Percentiles rank a stretch among this genome's conserved stretches.
These are phyloP conservation scores for Lithobates sylvaticus DNA, from an alignment of 2,797 vertebrate genomes.

Conservation along the genomic window DNA sequence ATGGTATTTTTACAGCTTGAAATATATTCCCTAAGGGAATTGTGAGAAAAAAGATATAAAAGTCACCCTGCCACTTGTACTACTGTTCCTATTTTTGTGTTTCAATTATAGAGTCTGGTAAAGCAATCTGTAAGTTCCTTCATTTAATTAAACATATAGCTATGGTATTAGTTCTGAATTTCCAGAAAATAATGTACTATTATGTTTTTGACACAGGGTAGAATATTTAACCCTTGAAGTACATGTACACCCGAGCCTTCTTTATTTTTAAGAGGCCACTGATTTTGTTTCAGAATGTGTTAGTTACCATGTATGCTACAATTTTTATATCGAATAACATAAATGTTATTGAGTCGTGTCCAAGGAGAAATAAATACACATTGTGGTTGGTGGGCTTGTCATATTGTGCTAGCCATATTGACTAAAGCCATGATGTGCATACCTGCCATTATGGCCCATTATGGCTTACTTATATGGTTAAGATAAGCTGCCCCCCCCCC, in stretches of 20 bases:
- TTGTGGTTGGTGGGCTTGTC: too few species aligned
- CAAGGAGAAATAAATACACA: too few species aligned
- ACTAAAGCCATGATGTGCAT: too few species aligned
- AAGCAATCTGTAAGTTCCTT: slow-evolving; percentile 25
- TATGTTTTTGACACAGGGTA: background rate
- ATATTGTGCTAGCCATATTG: too few species aligned
- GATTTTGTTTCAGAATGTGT: too few species aligned
- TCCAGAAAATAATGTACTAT: background rate
- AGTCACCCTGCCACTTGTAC: slow-evolving; percentile 24
- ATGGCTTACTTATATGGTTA: too few species aligned
- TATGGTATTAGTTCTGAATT: slow-evolving; percentile 1
- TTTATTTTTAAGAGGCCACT: background rate
- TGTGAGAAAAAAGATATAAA: background rate
- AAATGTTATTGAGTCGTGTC: too few species aligned
- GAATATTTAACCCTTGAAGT: background rate
- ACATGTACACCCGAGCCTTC: background rate
- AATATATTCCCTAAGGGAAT: slow-evolving; percentile 34
- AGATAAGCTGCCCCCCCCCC: too few species aligned
- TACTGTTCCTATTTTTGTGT: slow-evolving; percentile 11
- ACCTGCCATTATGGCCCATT: too few species aligned
- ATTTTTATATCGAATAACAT: too few species aligned
- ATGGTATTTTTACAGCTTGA: slow-evolving; percentile 31
- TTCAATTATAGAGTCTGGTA: slow-evolving; percentile 16
- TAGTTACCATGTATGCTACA: too few species aligned
- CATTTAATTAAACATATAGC: background rate